Conservation (phyloP, 2,888 invertebrate species). For the Frankliniella intonsa region DNA sequence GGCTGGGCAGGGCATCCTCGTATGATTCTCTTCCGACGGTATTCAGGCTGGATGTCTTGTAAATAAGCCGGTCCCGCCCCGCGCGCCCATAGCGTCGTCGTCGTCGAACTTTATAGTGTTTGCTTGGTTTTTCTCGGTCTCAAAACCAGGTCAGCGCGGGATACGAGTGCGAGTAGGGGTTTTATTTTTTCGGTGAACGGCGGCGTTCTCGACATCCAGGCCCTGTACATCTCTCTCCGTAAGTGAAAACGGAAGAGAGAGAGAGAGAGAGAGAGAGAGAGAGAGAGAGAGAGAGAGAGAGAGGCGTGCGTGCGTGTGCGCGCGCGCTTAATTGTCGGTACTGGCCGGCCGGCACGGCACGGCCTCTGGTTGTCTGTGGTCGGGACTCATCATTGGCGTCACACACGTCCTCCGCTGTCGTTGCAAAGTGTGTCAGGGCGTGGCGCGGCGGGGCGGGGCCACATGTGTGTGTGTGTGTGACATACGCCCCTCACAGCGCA, state of each 20-base stretch:
- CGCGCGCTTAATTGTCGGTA: background rate
- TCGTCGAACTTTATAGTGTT: too few species aligned
- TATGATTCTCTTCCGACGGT: too few species aligned
- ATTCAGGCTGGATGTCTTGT: too few species aligned
- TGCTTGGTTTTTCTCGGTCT: too few species aligned
- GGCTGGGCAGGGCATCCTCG: too few species aligned
- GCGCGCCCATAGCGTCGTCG: too few species aligned
- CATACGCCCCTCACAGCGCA: conserved; percentile 1
- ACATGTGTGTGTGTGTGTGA: background rate
- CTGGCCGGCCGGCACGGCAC: background rate
- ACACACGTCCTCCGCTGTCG: background rate
- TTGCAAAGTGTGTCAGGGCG: conserved; percentile 18
- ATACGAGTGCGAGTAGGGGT: too few species aligned
- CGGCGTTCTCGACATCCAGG: too few species aligned
- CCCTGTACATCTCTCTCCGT: background rate
- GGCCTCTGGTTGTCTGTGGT: background rate
- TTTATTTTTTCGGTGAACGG: background rate
- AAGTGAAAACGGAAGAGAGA: background rate
- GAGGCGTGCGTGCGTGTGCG: background rate
- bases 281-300: background rate
- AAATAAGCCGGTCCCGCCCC: too few species aligned
- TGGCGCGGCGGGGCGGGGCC: background rate
- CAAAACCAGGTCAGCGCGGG: too few species aligned
- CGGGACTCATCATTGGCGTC: conserved; percentile 2
- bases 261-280: conserved; percentile 1